Evolutionary conservation across 1,140 invertebrate genomes (phyloP).

Genomic region (Carcinoscorpius rotundicauda): DNA sequence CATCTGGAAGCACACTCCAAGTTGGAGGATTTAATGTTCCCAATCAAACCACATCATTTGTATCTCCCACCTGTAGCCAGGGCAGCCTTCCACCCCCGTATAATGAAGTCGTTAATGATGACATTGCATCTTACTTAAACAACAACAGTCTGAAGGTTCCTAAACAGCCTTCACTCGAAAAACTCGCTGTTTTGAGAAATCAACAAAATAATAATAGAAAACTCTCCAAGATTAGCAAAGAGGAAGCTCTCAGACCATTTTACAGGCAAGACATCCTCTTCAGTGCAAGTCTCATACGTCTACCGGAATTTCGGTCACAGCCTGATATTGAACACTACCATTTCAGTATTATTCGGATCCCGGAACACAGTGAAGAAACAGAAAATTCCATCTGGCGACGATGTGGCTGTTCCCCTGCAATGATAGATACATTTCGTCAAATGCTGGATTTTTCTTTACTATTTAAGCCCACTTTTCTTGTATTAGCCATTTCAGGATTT

Average conservation of each 20-base stretch:
- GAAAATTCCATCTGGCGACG: neutral
- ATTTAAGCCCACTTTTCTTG: conserved; percentile 70
- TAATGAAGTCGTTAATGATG: neutral
- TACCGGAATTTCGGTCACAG: conserved; percentile 32
- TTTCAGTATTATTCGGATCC: conserved; percentile 16
- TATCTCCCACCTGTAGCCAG: neutral
- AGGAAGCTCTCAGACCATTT: conserved; percentile 25
- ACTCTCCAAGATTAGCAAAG: neutral
- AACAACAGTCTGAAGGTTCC: neutral
- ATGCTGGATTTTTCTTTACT: conserved; percentile 79
- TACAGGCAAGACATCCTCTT: conserved; percentile 38
- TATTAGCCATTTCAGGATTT: conserved; percentile 76
- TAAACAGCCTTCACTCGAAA: neutral
- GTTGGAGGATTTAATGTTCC: too few relatives aligned
- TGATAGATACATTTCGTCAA: conserved; percentile 31
- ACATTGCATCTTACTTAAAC: neutral
- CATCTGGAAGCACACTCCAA: neutral
- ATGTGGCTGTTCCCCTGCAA: neutral
- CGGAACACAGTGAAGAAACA: neutral
- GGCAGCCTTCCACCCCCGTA: neutral
- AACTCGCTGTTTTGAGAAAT: too few relatives aligned
- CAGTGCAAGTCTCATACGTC: conserved; percentile 32
- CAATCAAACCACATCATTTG: too few relatives aligned
- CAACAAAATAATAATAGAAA: neutral
- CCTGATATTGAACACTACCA: conserved; percentile 27